phyloP scores from a whole-genome alignment of 1,140 invertebrate species.

The Drosophila triauraria region DNA sequence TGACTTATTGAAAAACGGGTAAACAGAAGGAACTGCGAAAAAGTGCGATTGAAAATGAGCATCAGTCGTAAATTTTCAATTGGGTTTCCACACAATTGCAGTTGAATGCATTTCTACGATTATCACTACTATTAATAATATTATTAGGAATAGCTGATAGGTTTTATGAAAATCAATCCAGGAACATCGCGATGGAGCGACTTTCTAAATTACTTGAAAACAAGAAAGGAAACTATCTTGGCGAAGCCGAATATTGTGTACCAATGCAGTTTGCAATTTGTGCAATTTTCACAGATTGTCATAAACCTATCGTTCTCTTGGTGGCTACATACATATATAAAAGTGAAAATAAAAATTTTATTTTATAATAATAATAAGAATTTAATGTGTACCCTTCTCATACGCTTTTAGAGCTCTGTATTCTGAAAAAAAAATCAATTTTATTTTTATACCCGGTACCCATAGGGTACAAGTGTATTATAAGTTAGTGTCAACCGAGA shows the following conservation, averaged over 20 bases:
- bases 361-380: too few relatives aligned
- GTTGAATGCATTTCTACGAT: constrained; percentile 48
- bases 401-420: too few relatives aligned
- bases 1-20: constrained; percentile 49
- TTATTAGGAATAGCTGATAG: constrained; percentile 31
- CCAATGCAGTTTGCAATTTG: neutral
- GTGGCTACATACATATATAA: too few relatives aligned
- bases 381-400: too few relatives aligned
- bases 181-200: neutral
- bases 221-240: neutral
- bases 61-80: constrained; percentile 61
- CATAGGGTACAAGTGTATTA: too few relatives aligned
- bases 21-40: constrained; percentile 24
- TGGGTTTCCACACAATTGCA: constrained; percentile 60
- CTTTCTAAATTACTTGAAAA: neutral
- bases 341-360: too few relatives aligned
- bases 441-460: too few relatives aligned
- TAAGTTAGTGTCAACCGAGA: too few relatives aligned
- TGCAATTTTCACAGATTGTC: too few relatives aligned
- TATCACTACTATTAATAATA: constrained; percentile 43
- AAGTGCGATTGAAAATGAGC: constrained; percentile 32
- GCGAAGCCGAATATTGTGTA: neutral
- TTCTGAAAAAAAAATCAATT: too few relatives aligned
- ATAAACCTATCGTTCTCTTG: too few relatives aligned
- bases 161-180: constrained; percentile 9